Base-by-base conservation (phyloP, 2,113 vertebrate species). In the Ranitomeya imitator region DNA sequence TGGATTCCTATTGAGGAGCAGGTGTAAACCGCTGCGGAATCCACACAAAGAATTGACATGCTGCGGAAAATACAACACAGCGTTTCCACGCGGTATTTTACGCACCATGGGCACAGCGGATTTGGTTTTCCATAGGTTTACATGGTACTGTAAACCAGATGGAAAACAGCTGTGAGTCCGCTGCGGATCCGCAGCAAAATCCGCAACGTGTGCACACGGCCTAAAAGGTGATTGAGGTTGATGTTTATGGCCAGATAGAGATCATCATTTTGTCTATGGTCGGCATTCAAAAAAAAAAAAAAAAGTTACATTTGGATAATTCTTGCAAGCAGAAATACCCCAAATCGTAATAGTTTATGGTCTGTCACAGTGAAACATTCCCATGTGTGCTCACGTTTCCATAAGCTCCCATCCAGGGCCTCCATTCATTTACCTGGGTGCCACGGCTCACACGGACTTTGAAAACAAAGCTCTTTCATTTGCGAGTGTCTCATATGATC, bases 381-480 rank as follows among this genome's bases (percentile, higher is more conserved):
- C 81, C 81, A 67, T 52, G 45, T 57, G 83, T 71, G 45, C 10
- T 73, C 52, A 59, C 59, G 74, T 59, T 85, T 73, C 67, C 23
- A 63, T 61, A 83, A 83, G 54, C 59, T 51, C 59, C 83, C 54
- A 71, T 80, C 83, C 61, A 18, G 83, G 65, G 52, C 67, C 31
- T 73, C 52, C 21, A 74, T 55, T 55, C 57, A 57, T 85, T 73
- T 85, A 19, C 83, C 73, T 73, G 83, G 65, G 83, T 85, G 52
- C 65, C 83, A 73, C 83, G 71, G 67, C 83, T 31, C 23, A 83
- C 63, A 74, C 52, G 31, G 83, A 73, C 83, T 85, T 85, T 85
- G 83, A 73, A 73, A 85, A 85, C 83, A 85, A 85, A 85, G 83
- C 83, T 26, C 23, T 83, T 85, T 85, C 63, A 71, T 71, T 85